Evolutionary conservation across 2,888 invertebrate species (phyloP).

Genomic region (Agonum fuliginosum): DNA sequence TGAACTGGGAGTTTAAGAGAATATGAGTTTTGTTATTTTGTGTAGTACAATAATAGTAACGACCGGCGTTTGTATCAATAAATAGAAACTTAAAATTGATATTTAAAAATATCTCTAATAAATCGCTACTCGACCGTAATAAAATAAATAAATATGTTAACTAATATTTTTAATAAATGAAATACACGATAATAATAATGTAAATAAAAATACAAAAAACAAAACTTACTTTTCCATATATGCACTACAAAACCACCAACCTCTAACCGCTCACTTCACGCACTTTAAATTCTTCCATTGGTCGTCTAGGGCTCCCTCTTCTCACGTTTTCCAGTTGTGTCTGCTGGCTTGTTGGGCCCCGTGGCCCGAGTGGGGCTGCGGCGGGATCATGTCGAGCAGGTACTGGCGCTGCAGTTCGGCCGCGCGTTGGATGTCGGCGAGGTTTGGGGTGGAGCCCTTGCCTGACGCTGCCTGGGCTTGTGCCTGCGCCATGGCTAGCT

Average conservation of each 20-base stretch:
- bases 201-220: neutral
- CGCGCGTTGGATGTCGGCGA: slow-evolving; percentile 89
- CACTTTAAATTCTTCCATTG: too few relatives aligned
- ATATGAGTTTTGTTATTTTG: too few relatives aligned
- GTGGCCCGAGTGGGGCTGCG: slow-evolving; percentile 66
- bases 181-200: slow-evolving; percentile 2
- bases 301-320: too few relatives aligned
- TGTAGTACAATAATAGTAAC: too few relatives aligned
- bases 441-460: slow-evolving; percentile 73
- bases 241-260: slow-evolving; percentile 29
- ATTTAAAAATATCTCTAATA: too few relatives aligned
- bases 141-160: too few relatives aligned
- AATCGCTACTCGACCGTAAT: too few relatives aligned
- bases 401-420: slow-evolving; percentile 95
- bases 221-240: neutral
- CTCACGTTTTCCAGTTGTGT: slow-evolving; percentile 80
- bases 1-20: too few relatives aligned
- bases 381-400: slow-evolving; percentile 96
- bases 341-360: slow-evolving; percentile 73
- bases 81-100: too few relatives aligned
- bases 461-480: slow-evolving; percentile 71
- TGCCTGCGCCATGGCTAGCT: slow-evolving; percentile 89
- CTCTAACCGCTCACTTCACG: too few relatives aligned
- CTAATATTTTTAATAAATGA: too few relatives aligned
- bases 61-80: too few relatives aligned